These are phyloP conservation scores for Anthonomus grandis DNA, from an alignment of 1,140 invertebrate genomes.

Conservation along the genomic window DNA sequence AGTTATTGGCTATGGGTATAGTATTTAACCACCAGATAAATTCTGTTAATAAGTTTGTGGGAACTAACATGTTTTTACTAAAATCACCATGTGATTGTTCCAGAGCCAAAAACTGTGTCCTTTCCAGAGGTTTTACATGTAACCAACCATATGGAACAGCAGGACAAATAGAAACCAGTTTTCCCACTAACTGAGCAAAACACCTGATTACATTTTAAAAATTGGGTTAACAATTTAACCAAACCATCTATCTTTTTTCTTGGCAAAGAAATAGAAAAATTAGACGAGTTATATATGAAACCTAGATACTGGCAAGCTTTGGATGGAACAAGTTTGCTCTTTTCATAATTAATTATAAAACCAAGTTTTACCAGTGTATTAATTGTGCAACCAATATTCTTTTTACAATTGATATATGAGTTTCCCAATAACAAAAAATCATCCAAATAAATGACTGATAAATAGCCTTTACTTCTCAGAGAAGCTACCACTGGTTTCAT, in stretches of 20 bases:
- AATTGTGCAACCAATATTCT: not conserved
- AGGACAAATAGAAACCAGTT: not conserved
- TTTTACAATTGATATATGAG: not conserved
- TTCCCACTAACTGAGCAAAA: constrained; percentile 2
- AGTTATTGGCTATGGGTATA: not conserved
- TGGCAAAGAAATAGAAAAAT: not conserved
- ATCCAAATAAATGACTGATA: constrained; percentile 25
- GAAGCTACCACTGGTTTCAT: constrained; percentile 14
- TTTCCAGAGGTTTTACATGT: not conserved
- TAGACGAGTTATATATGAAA: not conserved
- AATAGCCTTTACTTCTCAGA: constrained; percentile 7
- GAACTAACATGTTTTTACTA: not conserved
- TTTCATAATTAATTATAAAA: constrained; percentile 4
- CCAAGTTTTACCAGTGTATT: not conserved
- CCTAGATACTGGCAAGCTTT: not conserved
- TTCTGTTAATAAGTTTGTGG: not conserved
- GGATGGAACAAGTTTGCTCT: not conserved
- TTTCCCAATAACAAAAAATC: constrained; percentile 16
- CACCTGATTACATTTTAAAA: not conserved
- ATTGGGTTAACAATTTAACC: not conserved
- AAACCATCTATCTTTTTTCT: not conserved
- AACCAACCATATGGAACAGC: not conserved
- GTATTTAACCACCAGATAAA: not conserved
- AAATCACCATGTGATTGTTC: too few species aligned
- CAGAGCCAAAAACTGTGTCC: too few species aligned